Evolutionary conservation across 2,888 invertebrate genomes (phyloP), one percentile per base, ranked within the genome.

Genomic region (Pseudanteris insignis): DNA sequence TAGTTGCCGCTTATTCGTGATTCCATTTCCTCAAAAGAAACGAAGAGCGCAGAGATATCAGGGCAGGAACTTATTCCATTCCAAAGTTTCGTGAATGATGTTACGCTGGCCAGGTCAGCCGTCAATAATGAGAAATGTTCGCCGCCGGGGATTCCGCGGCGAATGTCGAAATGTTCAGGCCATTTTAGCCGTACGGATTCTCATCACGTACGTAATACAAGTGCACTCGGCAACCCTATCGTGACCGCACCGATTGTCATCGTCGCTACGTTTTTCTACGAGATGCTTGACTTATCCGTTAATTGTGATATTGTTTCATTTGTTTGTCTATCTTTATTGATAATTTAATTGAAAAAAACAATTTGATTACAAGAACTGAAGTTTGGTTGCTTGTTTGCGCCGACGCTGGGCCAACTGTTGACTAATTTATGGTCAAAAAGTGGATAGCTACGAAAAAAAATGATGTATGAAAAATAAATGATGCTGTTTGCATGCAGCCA

Each of bases 51-150:
- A 25, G 25, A 53, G 64, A 57, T 61, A 50, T 54, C 53, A 21
- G 44, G 12, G 41, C 25, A n/a, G n/a, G 15, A 71, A 70, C 68
- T 73, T 74, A 71, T 72, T 71, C 70, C 68, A 72, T 73, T 70
- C 59, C 64, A 63, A 70, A 73, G 71, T 72, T 71, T 67, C 62
- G 66, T 63, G 63, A 64, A 66, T 59, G 63, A 53, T 54, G 63
- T 47, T 47, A 37, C 38, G 30, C 48, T 47, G 65, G 51, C 58
- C 67, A 65, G 71, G 71, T 72, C 73, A 69, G 69, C 69, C 72
- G 71, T 71, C 74, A 71, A 72, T 72, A 70, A 73, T 73, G 72
- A 73, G 73, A 73, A 73, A 71, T 71, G 70, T 69, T 68, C 67
- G 66, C 69, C 67, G 62, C 63, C 48, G 65, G 69, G 64, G 63